phyloP scores from a whole-genome alignment of 2,888 invertebrate species.

The Caenorhabditis sp. region DNA sequence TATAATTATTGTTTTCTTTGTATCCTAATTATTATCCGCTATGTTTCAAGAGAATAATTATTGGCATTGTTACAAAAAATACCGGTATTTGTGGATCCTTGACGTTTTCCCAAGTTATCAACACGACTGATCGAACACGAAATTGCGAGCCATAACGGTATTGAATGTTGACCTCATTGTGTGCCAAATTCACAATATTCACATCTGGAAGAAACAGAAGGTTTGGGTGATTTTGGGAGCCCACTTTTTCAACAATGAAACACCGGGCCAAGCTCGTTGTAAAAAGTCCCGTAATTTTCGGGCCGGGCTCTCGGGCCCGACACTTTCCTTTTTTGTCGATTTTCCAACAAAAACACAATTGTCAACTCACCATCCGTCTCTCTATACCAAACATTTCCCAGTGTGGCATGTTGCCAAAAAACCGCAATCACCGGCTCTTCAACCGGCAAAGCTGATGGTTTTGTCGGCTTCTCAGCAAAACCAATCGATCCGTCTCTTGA shows the following conservation, averaged over 20 bases:
- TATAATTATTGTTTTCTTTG: not conserved
- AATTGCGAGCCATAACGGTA: slow-evolving; percentile 68
- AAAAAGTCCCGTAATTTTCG: too few species aligned
- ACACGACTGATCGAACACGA: slow-evolving; percentile 62
- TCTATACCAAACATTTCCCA: slow-evolving; percentile 64
- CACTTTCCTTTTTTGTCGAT: too few species aligned
- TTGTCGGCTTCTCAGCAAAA: slow-evolving; percentile 32
- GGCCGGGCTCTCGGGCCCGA: too few species aligned
- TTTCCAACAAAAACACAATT: too few species aligned
- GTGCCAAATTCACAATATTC: slow-evolving; percentile 62
- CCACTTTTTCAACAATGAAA: too few species aligned
- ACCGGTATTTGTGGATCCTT: slow-evolving; percentile 36
- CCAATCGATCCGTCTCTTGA: slow-evolving; percentile 64
- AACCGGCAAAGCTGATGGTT: slow-evolving; percentile 47
- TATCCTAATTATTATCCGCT: not conserved
- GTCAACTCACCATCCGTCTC: slow-evolving; percentile 62
- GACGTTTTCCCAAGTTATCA: slow-evolving; percentile 69
- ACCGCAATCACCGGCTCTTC: slow-evolving; percentile 64
- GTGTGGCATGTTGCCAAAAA: slow-evolving; percentile 62
- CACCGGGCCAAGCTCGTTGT: too few species aligned
- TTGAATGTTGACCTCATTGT: slow-evolving; percentile 70
- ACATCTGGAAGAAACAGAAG: slow-evolving; percentile 60
- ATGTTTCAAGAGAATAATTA: not conserved
- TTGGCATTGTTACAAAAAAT: slow-evolving; percentile 1
- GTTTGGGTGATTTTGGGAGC: not conserved